Evolutionary conservation across 2,797 vertebrate species (phyloP).

Genomic region (Lagocephalus sceleratus): DNA sequence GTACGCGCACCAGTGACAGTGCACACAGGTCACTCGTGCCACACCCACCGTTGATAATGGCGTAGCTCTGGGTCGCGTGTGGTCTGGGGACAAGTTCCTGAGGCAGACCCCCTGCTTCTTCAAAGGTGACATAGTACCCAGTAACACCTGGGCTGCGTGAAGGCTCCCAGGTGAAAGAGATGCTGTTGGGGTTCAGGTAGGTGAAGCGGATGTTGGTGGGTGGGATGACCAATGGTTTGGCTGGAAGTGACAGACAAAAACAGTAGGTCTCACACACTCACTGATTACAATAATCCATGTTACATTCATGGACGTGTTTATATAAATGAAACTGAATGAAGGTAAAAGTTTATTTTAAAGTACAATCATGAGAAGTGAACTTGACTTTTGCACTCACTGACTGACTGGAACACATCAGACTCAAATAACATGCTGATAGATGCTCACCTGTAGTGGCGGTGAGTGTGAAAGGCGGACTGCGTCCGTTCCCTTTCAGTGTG

Average conservation of each 20-base stretch:
- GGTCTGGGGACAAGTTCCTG: conserved; percentile 84
- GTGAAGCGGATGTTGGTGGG: conserved; percentile 91
- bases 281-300: too few species aligned
- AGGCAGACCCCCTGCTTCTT: conserved; percentile 79
- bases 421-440: not conserved
- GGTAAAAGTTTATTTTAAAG: too few species aligned
- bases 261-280: not conserved
- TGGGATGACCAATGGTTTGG: conserved; percentile 81
- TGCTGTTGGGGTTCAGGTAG: conserved; percentile 84
- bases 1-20: too few species aligned
- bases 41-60: conserved; percentile 81
- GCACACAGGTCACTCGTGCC: not conserved
- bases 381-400: not conserved
- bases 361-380: too few species aligned
- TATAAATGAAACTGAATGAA: not conserved
- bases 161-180: conserved; percentile 87
- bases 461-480: conserved; percentile 85
- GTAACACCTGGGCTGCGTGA: conserved; percentile 85
- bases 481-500: conserved; percentile 87
- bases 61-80: conserved; percentile 76
- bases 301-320: too few species aligned
- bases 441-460: conserved; percentile 86
- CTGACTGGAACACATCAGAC: too few species aligned
- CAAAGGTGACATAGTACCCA: conserved; percentile 89
- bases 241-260: conserved; percentile 45